Base-by-base conservation (phyloP, 1,140 invertebrate genomes). In the Onthophagus taurus region DNA sequence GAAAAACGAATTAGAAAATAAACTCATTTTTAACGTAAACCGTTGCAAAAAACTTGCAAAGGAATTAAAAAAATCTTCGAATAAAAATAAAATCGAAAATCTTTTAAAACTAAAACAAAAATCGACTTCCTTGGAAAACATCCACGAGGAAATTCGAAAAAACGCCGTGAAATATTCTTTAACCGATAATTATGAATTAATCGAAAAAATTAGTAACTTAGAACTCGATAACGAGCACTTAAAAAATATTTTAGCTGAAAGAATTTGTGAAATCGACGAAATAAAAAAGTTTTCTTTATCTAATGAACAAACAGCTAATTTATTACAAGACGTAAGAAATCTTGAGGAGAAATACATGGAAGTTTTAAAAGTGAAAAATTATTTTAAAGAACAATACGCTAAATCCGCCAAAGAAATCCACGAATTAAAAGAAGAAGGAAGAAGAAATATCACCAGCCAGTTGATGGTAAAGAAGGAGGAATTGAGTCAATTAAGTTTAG, bases 311-410 rank as follows among this genome's bases (percentile, higher is more conserved):
- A 67, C 68, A 4, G 50, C 61, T 2, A 61, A 52, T 14, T 56
- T 73, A 3, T 43, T 72, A 12, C 61, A 70, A 39, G 64, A 74
- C 24, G 44, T 74, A 6, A 67, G 67, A 56, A 53, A 43, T 33
- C 56, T 74, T 26, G 68, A 75, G 50, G 59, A 72, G 51, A 71
- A 71, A 56, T 66, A 72, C 23, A 53, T 62, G 30, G 61, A 56
- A 29, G 58, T 64, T 4, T 58, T 68, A 26, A 64, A 66, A 11
- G 66, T 60, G 8, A 73, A 72, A 59, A 47, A 58, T 9, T 74
- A 70, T 52, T 76, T 72, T 38, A 73, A 74, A 57, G 64, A 70
- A 45, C 61, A 73, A 44, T 75, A 69, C 67, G 54, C 59, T 13
- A 63, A 63, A 37, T 64, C 68, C 9, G 60, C 70, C 16, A 63